Base-by-base conservation (phyloP, 2,797 vertebrate species). In the Myotis myotis region DNA sequence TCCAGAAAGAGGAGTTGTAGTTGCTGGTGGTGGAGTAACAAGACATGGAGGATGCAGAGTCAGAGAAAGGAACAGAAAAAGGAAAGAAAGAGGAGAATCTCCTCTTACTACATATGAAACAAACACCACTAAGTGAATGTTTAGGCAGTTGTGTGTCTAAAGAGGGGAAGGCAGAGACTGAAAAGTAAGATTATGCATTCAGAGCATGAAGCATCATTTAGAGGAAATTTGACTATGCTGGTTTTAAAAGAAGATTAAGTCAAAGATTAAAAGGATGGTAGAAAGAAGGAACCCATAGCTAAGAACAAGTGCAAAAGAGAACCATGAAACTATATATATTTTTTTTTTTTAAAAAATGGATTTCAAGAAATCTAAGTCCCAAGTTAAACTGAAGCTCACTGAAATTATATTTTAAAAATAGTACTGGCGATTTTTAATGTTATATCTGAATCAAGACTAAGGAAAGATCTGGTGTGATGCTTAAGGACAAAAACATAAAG, bases 231-330 rank as follows among this genome's bases (percentile, higher is more conserved):
- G n/a, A 28, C 44, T 25, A 30, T 33, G 33, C 6, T 57, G 20
- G 6, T 57, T 94, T 95, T 75, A 88, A 96, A 79, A 86, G 90
- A 41, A 86, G 44, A 80, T 62, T 17, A 84, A 92, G 30, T 66
- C 22, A 70, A 51, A 68, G 57, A 33, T 41, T 86, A 33, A 86
- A 78, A 68, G 28, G 6, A 66, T 75, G 44, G 30, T 79, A 41
- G 33, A 72, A 28, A 66, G 6, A 87, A 71, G 44, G 36, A 41
- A 57, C 15, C 78, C 4, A 9, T 51, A 28, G 70, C 66, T 93
- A 60, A 89, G 64, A 95, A 70, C 8, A 94, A 82, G 76, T 66
- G 5, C 8, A 72, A 90, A 78, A 72, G 2, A 68, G 51, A 86
- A 49, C 20, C 9, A 25, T 68, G 8, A 64, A 79, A 71, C 60